phyloP scores from a whole-genome alignment of 1,140 invertebrate species.

The Brachionus koreanus region DNA sequence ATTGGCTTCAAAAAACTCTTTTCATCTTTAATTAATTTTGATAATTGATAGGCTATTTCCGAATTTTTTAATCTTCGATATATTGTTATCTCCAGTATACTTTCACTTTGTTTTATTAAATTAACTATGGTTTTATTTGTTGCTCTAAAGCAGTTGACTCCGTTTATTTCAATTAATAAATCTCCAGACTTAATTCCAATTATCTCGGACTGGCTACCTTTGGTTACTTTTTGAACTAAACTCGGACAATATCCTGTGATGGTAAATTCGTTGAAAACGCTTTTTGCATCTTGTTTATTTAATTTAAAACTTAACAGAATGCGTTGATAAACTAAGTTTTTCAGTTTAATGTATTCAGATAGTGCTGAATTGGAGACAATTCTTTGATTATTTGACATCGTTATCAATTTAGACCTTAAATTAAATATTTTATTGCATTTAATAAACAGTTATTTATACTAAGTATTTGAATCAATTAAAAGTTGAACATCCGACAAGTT shows the following conservation, averaged over 20 bases:
- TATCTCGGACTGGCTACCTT: background rate
- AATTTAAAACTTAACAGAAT: background rate
- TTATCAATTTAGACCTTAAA: background rate
- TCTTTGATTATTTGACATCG: background rate
- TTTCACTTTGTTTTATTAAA: background rate
- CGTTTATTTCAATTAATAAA: slow-evolving; percentile 17
- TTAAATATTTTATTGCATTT: too few relatives aligned
- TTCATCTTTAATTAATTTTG: background rate
- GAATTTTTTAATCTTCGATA: background rate
- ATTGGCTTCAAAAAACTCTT: background rate
- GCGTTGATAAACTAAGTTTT: slow-evolving; percentile 4
- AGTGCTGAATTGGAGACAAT: background rate
- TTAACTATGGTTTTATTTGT: background rate
- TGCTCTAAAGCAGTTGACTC: background rate
- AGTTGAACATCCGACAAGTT: slow-evolving; percentile 16
- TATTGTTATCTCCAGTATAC: background rate
- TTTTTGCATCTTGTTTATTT: background rate
- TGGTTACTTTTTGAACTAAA: background rate
- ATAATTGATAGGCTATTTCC: background rate
- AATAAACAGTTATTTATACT: background rate
- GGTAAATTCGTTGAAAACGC: background rate
- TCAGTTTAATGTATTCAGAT: background rate
- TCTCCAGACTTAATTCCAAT: background rate
- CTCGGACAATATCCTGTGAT: slow-evolving; percentile 15
- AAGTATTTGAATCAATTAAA: background rate